Evolutionary conservation across 2,888 invertebrate genomes (phyloP).

Genomic region (Corythucha ciliata): DNA sequence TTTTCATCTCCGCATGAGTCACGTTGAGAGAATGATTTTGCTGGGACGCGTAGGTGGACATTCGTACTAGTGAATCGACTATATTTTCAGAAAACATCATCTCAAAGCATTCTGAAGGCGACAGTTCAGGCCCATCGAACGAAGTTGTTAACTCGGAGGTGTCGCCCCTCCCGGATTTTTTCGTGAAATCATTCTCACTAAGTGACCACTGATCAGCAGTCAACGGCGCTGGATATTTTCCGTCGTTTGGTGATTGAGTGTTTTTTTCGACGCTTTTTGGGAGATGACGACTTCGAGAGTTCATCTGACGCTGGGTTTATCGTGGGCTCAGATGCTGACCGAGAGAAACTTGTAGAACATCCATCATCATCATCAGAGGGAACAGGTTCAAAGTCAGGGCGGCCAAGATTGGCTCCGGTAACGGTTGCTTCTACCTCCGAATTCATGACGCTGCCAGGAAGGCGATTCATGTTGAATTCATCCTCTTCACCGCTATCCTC

Average conservation of each 20-base stretch:
- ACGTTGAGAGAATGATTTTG: conserved; percentile 16
- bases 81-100: conserved; percentile 12
- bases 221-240: too few relatives aligned
- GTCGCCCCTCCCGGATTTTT: conserved; percentile 19
- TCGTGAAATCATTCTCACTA: conserved; percentile 15
- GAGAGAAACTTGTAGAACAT: too few relatives aligned
- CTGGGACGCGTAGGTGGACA: conserved; percentile 3
- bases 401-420: too few relatives aligned
- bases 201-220: too few relatives aligned
- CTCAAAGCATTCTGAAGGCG: conserved; percentile 18
- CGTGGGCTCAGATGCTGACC: too few relatives aligned
- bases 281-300: too few relatives aligned
- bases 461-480: conserved; percentile 18
- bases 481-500: conserved; percentile 23
- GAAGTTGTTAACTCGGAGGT: neutral
- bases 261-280: too few relatives aligned
- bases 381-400: too few relatives aligned
- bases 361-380: too few relatives aligned
- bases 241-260: too few relatives aligned
- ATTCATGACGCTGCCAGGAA: conserved; percentile 12
- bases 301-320: too few relatives aligned
- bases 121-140: conserved; percentile 4
- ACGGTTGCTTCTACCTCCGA: conserved; percentile 18
- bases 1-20: conserved; percentile 13
- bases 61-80: neutral